phyloP scores from a whole-genome alignment of 1,140 invertebrate genomes.

The Sarcophaga bullata region DNA sequence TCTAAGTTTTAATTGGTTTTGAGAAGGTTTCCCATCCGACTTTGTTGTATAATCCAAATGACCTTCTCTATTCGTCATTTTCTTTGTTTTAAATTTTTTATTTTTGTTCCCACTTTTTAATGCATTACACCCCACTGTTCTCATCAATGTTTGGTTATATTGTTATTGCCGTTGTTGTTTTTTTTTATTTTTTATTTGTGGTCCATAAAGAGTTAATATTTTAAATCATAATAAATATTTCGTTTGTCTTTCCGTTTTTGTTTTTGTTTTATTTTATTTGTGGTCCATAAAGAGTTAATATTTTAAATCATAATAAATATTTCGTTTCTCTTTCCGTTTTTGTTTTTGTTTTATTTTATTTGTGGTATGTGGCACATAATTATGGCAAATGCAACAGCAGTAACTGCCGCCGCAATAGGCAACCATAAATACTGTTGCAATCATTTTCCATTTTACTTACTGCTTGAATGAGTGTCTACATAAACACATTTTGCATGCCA shows the following conservation, averaged over 20 bases:
- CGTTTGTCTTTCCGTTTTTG: no score
- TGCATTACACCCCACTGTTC: no score
- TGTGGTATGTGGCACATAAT: conserved; percentile 17
- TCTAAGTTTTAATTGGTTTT: no score
- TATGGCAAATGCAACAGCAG: background rate
- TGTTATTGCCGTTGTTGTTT: no score
- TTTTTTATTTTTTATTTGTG: background rate
- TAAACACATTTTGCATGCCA: background rate
- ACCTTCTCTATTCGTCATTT: no score
- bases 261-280: background rate
- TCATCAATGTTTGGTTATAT: no score
- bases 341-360: background rate
- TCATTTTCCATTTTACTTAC: no score
- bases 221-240: background rate
- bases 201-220: conserved; percentile 19
- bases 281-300: conserved; percentile 13
- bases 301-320: background rate
- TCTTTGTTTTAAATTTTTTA: no score
- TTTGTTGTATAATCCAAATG: no score
- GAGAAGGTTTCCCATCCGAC: no score
- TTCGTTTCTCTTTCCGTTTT: background rate
- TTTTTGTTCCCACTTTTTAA: no score
- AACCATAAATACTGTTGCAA: background rate
- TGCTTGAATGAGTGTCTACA: background rate
- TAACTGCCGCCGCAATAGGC: no score